Conservation (phyloP, 2,888 invertebrate genomes). For the Heliconius sara region DNA sequence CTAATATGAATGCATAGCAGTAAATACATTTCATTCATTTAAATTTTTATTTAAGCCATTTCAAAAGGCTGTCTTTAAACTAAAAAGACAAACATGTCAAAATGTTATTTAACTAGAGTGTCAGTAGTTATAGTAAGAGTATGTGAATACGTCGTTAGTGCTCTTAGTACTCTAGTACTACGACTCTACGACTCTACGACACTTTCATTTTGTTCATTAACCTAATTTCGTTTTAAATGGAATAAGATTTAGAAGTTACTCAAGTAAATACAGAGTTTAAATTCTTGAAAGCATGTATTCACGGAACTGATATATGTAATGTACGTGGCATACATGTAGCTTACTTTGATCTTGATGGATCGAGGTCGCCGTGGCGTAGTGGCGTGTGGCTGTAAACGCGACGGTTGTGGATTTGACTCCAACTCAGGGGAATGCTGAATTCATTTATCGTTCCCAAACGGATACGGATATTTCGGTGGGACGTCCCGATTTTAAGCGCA, state of each 20-base stretch:
- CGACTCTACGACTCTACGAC: slow-evolving; percentile 44
- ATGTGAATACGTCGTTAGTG: slow-evolving; percentile 47
- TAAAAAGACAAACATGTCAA: slow-evolving; percentile 29
- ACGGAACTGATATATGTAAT: neutral
- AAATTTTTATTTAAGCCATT: neutral
- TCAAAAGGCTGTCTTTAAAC: neutral
- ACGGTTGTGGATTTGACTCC: no score
- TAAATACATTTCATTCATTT: neutral
- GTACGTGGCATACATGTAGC: no score
- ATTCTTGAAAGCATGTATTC: neutral
- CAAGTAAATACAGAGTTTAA: neutral
- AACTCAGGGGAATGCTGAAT: no score
- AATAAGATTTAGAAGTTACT: slow-evolving; percentile 18
- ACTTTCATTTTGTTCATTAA: slow-evolving; percentile 30
- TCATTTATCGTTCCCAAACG: no score
- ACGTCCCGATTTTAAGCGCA: no score
- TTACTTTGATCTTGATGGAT: no score
- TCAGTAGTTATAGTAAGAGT: slow-evolving; percentile 24
- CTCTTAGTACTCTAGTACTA: slow-evolving; percentile 33
- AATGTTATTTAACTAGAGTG: slow-evolving; percentile 33
- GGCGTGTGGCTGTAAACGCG: no score
- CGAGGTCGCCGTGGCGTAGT: no score
- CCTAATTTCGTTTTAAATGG: slow-evolving; percentile 21
- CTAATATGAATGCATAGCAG: neutral
- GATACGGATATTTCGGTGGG: no score